Conservation (phyloP, 2,113 vertebrate genomes). For the Equus quagga region DNA sequence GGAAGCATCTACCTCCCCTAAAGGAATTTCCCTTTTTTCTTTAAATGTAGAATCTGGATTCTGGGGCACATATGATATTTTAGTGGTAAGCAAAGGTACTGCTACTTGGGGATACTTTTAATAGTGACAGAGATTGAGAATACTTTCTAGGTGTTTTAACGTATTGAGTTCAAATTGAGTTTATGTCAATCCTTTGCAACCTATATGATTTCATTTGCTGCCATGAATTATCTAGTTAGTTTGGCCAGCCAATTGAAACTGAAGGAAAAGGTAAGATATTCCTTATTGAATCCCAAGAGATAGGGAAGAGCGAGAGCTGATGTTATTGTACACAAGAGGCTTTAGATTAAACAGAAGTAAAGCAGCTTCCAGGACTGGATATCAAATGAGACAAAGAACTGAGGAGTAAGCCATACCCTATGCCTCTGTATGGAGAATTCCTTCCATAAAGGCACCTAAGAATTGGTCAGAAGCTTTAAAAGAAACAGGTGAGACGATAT, state of each 20-base stretch:
- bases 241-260: not conserved
- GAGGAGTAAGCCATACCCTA: too few species aligned
- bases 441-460: not conserved
- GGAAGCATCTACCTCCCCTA: not conserved
- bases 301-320: not conserved
- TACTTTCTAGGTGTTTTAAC: not conserved
- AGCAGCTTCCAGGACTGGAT: not conserved
- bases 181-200: not conserved
- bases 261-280: not conserved
- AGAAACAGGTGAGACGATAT: not conserved
- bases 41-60: not conserved
- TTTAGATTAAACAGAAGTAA: not conserved
- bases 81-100: not conserved
- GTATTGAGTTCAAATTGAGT: not conserved
- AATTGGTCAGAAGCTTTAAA: not conserved
- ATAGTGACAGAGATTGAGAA: not conserved
- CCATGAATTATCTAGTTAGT: not conserved
- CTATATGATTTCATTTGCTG: not conserved
- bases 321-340: not conserved
- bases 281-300: not conserved
- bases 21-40: not conserved
- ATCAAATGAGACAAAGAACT: not conserved
- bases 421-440: not conserved
- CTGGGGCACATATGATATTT: not conserved
- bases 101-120: not conserved